A percentile compares a stretch with the other conserved stretches of the same genome.
These are phyloP conservation scores for Typhlomys cinereus DNA, from an alignment of 2,113 vertebrate species.

Conservation along the genomic window DNA sequence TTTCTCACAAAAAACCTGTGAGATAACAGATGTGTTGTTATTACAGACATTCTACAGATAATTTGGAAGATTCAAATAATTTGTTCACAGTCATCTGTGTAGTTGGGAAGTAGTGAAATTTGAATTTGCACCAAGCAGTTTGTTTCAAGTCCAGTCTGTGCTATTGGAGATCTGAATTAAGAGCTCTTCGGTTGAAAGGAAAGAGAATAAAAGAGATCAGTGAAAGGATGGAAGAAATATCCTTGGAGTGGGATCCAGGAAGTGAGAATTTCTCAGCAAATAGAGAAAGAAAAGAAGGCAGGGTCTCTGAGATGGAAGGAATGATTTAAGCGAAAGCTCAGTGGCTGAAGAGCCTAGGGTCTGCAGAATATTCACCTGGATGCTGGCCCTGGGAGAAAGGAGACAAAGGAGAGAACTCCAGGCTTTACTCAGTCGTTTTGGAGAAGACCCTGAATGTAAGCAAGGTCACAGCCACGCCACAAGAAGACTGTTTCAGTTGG, in stretches of 20 bases:
- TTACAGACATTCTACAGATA: not conserved
- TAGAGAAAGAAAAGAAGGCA: not conserved
- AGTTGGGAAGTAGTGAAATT: not conserved
- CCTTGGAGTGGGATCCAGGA: not conserved
- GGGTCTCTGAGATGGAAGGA: not conserved
- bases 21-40: not conserved
- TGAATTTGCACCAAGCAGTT: not conserved
- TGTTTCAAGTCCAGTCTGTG: not conserved
- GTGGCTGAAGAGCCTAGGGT: not conserved
- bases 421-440: not conserved
- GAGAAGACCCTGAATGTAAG: not conserved
- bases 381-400: not conserved
- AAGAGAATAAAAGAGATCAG: slow-evolving; percentile 4
- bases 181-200: not conserved
- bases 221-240: not conserved
- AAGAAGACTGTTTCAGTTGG: not conserved
- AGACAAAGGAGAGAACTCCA: not conserved
- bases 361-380: not conserved
- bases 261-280: not conserved
- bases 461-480: not conserved
- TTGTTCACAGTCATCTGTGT: not conserved
- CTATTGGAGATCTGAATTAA: not conserved
- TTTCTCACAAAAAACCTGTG: not conserved
- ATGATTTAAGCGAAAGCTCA: not conserved
- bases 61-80: not conserved